These are phyloP conservation scores for Bombyx mandarina DNA, from an alignment of 1,140 invertebrate genomes.

Conservation along the genomic window DNA sequence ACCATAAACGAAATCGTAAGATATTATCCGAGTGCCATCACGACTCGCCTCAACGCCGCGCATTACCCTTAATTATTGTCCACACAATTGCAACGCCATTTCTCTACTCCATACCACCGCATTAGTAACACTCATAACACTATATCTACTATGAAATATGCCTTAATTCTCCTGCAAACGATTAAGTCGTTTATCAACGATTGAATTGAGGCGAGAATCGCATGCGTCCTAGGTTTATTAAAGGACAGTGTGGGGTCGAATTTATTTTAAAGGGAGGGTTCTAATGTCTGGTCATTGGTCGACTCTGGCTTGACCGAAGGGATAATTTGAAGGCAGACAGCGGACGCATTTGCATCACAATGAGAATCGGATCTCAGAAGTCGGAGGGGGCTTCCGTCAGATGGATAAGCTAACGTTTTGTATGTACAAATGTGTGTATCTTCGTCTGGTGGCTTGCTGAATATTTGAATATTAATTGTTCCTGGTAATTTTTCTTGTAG, in stretches of 20 bases:
- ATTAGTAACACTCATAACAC: conserved; percentile 56
- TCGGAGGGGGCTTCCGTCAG: conserved; percentile 41
- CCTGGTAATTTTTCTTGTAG: conserved; percentile 16
- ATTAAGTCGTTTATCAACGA: conserved; percentile 8
- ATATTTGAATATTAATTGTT: conserved; percentile 39
- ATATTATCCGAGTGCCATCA: conserved; percentile 39
- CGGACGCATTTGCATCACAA: conserved; percentile 65
- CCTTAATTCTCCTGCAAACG: conserved; percentile 11
- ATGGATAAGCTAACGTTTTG: conserved; percentile 43
- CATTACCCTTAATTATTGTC: conserved; percentile 52
- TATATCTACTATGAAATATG: conserved; percentile 58
- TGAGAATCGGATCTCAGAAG: conserved; percentile 47
- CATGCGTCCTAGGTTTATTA: conserved; percentile 12
- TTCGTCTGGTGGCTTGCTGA: conserved; percentile 26
- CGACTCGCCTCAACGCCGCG: conserved; percentile 28
- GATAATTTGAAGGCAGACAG: conserved; percentile 67
- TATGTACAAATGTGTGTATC: conserved; percentile 35
- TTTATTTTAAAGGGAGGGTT: conserved; percentile 57
- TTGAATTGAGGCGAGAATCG: conserved; percentile 29
- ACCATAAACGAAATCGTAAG: conserved; percentile 39
- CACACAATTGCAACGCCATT: conserved; percentile 45
- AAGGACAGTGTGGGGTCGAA: conserved; percentile 30
- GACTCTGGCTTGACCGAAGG: conserved; percentile 55
- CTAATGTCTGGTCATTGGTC: conserved; percentile 53
- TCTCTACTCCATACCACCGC: conserved; percentile 41